Base-by-base conservation (phyloP, 2,113 vertebrate genomes). In the Phylloscopus whistleri region DNA sequence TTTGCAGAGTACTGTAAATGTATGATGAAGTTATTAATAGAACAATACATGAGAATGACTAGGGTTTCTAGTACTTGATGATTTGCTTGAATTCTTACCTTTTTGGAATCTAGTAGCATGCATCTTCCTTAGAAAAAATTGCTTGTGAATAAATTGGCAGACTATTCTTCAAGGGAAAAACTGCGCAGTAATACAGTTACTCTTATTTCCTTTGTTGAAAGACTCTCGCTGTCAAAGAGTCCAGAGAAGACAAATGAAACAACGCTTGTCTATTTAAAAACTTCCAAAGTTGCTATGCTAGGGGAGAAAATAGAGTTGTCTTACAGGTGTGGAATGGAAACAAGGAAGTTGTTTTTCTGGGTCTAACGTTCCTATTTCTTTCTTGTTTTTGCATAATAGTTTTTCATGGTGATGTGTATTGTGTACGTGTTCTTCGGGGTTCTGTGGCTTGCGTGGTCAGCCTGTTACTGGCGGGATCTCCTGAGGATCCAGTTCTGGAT, bases 341-440 rank as follows among this genome's bases (percentile, higher is more conserved):
- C 55, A 56, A 58, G 24, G 26, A 46, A 31, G 79, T 90, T 1
- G 20, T 43, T 87, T 95, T 53, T 89, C 84, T 58, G 11, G 2
- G 11, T 93, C 77, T 97, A 10, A 97, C 55, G 19, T 44, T 97
- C 39, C 27, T 93, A 43, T 96, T 78, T 93, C 33, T 92, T 87
- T 16, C 16, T 86, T 94, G 51, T 82, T 83, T 86, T 58, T 93
- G 52, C 76, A n/a, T 87, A 31, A 79, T 96, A 99, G 99, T 99
- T 99, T 98, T 99, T 99, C 98, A 99, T 99, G 99, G 98, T 98
- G 92, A 99, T 99, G 99, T 99, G 99, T 90, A 99, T 99, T 26
- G 98, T 99, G 19, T 99, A 99, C 18, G 99, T 99, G 37, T 97
- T 99, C 62, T 99, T 99, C 13, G 99, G 98, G 31, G 98, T 98